Base-by-base conservation (phyloP, 2,113 vertebrate genomes). In the Corythornis cristatus region DNA sequence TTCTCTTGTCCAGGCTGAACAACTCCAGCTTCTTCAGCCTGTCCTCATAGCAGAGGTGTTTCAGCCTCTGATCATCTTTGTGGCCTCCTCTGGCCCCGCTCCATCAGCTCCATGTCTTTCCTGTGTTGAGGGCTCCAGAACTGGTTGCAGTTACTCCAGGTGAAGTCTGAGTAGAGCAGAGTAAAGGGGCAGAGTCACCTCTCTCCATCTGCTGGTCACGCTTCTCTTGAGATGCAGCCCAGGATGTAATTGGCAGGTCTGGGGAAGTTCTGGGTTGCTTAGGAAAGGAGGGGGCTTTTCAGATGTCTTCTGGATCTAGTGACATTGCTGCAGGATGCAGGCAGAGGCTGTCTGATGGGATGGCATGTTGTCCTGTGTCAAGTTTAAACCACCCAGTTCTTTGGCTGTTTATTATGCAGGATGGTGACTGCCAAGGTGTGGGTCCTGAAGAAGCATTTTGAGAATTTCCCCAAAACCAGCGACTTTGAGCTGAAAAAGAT, bases 371-470 rank as follows among this genome's bases (percentile, higher is more conserved):
- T 17, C 6, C 16, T n/a, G 64, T 3, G 1, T 46, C 4, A 71
- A 58, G 20, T 50, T 37, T 42, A 62, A 80, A 31, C 12, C 8
- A 80, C 33, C 19, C 7, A 14, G 0, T 12, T 33, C 12, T 72
- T 88, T 79, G 6, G 14, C 53, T 86, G 5, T 92, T 88, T 80
- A 8, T 62, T 85, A 5, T 5, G 4, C 75, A 98, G 33, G 93
- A 98, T 98, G 98, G 97, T 98, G 67, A 86, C 26, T 86, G 97
- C 98, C 28, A 98, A 98, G 95, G 95, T 5, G 0, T 99, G 99
- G 99, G 89, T 85, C 57, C 97, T 99, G 86, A 96, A 95, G 94
- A 98, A 98, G 60, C 97, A 98, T 76, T 99, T 99, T 94, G 97
- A 98, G 5, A 97, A 98, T 72, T 95, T 94, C 67, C 98, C 99